These are phyloP conservation scores for Phainopepla nitens DNA, from an alignment of 2,113 vertebrate species.

Conservation along the genomic window DNA sequence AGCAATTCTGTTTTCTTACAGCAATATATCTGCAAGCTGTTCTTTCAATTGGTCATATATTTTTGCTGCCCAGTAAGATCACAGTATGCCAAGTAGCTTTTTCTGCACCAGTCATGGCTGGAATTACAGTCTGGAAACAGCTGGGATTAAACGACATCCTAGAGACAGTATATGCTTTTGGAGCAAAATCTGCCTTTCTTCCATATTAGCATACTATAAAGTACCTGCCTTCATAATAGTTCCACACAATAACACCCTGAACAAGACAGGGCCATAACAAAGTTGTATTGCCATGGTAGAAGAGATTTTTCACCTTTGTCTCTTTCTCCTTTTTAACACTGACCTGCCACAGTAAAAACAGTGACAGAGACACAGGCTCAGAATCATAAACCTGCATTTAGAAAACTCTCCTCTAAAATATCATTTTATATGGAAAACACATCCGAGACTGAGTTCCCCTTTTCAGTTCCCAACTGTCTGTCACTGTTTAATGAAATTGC, in stretches of 20 bases:
- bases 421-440: neutral
- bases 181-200: neutral
- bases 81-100: neutral
- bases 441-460: neutral
- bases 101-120: neutral
- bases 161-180: neutral
- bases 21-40: slow-evolving; percentile 12
- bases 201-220: neutral
- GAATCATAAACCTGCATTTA: neutral
- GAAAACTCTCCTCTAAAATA: neutral
- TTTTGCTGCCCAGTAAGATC: neutral
- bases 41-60: neutral
- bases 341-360: neutral
- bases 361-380: neutral
- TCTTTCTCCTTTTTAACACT: neutral
- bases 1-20: slow-evolving; percentile 3
- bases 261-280: neutral
- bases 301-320: neutral
- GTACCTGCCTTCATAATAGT: neutral
- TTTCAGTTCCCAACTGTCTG: neutral
- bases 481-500: neutral
- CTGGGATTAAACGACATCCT: neutral
- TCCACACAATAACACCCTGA: neutral
- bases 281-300: neutral
- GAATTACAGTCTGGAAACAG: neutral